These are phyloP conservation scores for Romanomermis culicivorax DNA, from an alignment of 2,888 invertebrate genomes.

Conservation along the genomic window DNA sequence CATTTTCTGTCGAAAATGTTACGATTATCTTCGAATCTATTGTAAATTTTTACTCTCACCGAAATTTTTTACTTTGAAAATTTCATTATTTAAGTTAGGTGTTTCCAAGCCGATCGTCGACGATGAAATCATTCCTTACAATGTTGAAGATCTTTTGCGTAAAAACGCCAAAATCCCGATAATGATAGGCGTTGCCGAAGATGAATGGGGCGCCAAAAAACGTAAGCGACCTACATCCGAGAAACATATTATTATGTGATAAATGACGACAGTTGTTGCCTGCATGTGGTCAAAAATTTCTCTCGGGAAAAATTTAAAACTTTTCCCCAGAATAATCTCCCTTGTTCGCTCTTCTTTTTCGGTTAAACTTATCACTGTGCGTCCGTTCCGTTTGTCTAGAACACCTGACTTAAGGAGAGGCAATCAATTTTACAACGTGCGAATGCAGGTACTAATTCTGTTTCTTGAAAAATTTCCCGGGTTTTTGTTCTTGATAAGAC, in stretches of 20 bases:
- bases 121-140: conserved; percentile 22
- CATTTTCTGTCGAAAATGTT: no score
- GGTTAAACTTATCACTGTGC: no score
- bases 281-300: not conserved
- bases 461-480: no score
- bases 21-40: no score
- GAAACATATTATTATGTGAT: not conserved
- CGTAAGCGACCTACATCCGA: conserved; percentile 13
- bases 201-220: conserved; percentile 28
- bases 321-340: not conserved
- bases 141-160: conserved; percentile 17
- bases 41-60: no score
- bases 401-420: no score
- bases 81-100: conserved; percentile 20
- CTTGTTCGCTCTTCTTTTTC: no score
- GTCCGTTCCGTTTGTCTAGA: no score
- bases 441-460: no score
- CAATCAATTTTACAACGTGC: no score
- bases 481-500: no score
- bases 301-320: not conserved
- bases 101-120: conserved; percentile 27
- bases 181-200: conserved; percentile 24
- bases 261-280: not conserved
- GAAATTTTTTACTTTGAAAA: no score
- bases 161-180: conserved; percentile 23